Evolutionary conservation across 1,140 invertebrate species (phyloP), one percentile per base, ranked within the genome.

Genomic region (Eupeodes corollae): DNA sequence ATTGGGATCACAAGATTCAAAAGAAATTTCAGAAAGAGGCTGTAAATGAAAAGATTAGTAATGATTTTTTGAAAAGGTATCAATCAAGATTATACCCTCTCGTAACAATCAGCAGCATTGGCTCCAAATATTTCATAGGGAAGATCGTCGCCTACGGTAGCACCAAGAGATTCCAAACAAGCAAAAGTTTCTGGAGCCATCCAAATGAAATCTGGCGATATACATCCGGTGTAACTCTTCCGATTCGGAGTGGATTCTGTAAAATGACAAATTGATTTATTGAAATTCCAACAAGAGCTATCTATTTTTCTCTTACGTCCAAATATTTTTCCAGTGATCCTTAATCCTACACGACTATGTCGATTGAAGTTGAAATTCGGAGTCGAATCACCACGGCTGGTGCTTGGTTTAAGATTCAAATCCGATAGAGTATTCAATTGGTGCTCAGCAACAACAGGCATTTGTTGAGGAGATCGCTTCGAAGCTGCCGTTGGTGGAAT

Each of bases 131-230:
- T 63, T 37, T 68, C 61, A 48, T 68, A 68, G 10, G 67, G 61
- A 16, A 57, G 71, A 42, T 83, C 79, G 38, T 75, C 70, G 30
- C 68, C 68, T 11, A 73, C 73, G 0, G 72, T 73, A 1, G 73
- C 76, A 1, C 85, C 84, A 11, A 90, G 63, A 1, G 83, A 77
- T 53, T 79, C 73, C 16, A 90, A 61, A 55, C 86, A 89, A 52
- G 88, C 86, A 64, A 90, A 89, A 0, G 82, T 80, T 2, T 82
- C 82, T 2, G 77, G 75, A 0, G 81, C 75, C 50, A 71, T 58
- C 75, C 75, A 76, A 12, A 73, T 52, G 35, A 72, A 72, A 38
- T 73, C 72, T 0, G 73, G 67, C 5, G 53, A 53, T 13, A 44
- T 42, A 6, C 45, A 46, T 3, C 58, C 56, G 0, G 58, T 54